These are phyloP conservation scores for Otolemur garnettii DNA, from an alignment of 2,113 vertebrate species.

Conservation along the genomic window DNA sequence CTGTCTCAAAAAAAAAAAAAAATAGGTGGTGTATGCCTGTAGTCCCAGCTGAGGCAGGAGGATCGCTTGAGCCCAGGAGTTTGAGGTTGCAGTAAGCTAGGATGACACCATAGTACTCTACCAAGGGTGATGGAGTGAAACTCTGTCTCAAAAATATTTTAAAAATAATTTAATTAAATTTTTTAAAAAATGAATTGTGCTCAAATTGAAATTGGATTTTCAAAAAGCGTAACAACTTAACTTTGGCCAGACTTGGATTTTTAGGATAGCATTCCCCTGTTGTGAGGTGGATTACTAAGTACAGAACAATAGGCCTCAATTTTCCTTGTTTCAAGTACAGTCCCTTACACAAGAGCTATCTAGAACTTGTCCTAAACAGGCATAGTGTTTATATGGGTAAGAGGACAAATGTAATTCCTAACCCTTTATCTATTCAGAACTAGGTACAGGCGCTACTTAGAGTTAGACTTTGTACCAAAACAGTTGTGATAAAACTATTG, in stretches of 20 bases:
- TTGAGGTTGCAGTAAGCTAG: neutral
- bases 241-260: conserved; percentile 32
- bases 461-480: conserved; percentile 20
- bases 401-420: neutral
- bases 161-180: neutral
- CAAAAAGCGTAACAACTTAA: conserved; percentile 28
- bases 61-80: neutral
- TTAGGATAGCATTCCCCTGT: neutral
- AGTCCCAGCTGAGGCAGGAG: neutral
- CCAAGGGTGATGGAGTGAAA: neutral
- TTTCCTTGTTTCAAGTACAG: neutral
- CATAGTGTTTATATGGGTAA: neutral
- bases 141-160: neutral
- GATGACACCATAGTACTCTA: neutral
- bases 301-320: neutral
- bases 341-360: neutral
- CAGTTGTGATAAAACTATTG: neutral
- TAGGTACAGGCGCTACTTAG: conserved; percentile 1
- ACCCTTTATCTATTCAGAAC: neutral
- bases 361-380: neutral
- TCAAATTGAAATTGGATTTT: conserved; percentile 60
- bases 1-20: neutral
- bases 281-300: neutral
- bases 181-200: neutral
- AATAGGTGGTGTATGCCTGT: neutral